Evolutionary conservation across 2,113 vertebrate species (phyloP).

Genomic region (Spizaetus ornatus): DNA sequence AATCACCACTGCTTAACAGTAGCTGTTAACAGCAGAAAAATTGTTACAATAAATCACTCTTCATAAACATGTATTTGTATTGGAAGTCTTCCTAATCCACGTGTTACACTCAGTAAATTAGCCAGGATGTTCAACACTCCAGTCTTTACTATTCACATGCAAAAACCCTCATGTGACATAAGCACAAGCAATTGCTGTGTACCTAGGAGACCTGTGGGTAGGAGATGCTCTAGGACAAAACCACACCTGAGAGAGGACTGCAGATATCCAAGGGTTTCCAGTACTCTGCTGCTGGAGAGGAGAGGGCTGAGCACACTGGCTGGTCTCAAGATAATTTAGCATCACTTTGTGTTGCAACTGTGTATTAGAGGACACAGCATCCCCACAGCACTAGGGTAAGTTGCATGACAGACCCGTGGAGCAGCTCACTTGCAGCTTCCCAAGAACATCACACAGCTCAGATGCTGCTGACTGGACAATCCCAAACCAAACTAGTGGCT

Average conservation of each 20-base stretch:
- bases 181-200: background rate
- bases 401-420: rapidly evolving
- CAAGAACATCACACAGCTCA: background rate
- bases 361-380: background rate
- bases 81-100: background rate
- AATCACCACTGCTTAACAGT: background rate
- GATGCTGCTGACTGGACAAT: background rate
- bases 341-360: background rate
- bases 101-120: background rate
- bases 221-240: background rate
- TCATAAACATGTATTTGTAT: background rate
- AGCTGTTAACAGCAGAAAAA: background rate
- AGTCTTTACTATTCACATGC: background rate
- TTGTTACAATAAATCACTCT: background rate
- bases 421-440: background rate
- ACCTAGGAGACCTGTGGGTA: background rate
- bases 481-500: background rate
- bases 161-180: background rate
- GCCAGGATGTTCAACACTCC: background rate
- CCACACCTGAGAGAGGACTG: background rate
- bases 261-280: background rate
- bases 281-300: background rate
- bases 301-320: background rate
- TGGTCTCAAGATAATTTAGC: background rate
- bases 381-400: no score